Conservation (phyloP, 2,113 vertebrate species). For the Chamaea fasciata region DNA sequence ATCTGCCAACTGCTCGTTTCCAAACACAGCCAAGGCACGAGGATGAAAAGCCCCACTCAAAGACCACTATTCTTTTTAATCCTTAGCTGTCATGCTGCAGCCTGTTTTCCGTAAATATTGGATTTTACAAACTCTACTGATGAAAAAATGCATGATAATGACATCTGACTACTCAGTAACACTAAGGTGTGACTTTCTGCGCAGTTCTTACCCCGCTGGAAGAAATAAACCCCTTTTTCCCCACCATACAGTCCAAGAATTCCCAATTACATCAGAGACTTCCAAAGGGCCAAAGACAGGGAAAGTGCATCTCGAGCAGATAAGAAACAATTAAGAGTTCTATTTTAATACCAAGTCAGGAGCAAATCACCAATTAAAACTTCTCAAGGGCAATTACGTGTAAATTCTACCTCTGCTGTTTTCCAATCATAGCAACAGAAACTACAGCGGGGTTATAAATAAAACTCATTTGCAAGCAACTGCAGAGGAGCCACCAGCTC, state of each 20-base stretch:
- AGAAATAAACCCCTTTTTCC: not conserved
- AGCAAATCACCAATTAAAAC: slow-evolving; percentile 43
- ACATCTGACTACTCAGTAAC: not conserved
- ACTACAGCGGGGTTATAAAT: slow-evolving; percentile 50
- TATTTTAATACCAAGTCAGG: slow-evolving; percentile 44
- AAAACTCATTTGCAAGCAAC: slow-evolving; percentile 41
- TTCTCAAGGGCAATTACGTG: slow-evolving; percentile 27
- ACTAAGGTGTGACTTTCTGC: not conserved
- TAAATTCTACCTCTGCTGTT: slow-evolving; percentile 46
- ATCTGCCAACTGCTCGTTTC: not conserved
- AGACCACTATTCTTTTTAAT: not conserved
- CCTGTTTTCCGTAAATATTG: not conserved
- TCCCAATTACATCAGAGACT: not conserved
- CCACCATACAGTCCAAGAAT: not conserved
- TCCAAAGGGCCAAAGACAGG: not conserved
- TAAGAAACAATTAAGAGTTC: slow-evolving; percentile 39
- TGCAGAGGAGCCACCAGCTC: not conserved
- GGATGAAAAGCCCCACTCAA: not conserved
- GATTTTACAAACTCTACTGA: not conserved
- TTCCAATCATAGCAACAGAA: slow-evolving; percentile 57
- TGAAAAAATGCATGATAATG: not conserved
- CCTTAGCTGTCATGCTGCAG: not conserved
- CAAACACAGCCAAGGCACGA: not conserved
- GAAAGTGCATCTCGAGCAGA: slow-evolving; percentile 15
- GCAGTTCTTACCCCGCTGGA: not conserved